Conservation (phyloP, 2,797 vertebrate genomes). For the Hyperoplus immaculatus region DNA sequence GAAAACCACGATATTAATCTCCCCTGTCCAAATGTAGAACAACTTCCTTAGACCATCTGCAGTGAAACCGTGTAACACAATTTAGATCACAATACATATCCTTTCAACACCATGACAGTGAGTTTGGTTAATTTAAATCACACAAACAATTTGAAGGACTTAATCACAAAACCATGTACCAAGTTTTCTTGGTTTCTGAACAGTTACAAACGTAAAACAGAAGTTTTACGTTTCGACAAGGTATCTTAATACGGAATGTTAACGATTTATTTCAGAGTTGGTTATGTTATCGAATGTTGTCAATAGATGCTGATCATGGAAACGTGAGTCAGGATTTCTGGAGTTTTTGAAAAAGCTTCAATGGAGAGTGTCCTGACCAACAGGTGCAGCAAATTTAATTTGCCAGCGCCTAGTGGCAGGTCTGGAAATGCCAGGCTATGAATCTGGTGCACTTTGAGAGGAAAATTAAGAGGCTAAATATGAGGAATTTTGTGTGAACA, state of each 20-base stretch:
- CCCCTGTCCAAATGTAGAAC: neutral
- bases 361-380: too few relatives aligned
- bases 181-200: constrained; percentile 23
- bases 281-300: constrained; percentile 2
- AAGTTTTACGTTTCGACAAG: neutral
- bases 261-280: constrained; percentile 12
- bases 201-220: neutral
- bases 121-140: constrained; percentile 8
- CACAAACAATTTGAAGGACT: neutral
- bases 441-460: too few relatives aligned
- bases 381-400: too few relatives aligned
- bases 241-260: constrained; percentile 17
- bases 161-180: neutral
- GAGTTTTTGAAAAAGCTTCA: too few relatives aligned
- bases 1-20: constrained; percentile 29
- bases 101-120: neutral
- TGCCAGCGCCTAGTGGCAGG: too few relatives aligned
- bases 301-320: too few relatives aligned
- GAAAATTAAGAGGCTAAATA: too few relatives aligned
- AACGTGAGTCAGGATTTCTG: too few relatives aligned
- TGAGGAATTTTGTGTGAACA: too few relatives aligned
- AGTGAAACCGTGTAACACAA: neutral
- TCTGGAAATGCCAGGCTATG: too few relatives aligned
- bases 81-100: neutral
- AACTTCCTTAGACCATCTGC: neutral